phyloP scores from a whole-genome alignment of 92 coral and sea anemone genomes.

The Bergia sp. region DNA sequence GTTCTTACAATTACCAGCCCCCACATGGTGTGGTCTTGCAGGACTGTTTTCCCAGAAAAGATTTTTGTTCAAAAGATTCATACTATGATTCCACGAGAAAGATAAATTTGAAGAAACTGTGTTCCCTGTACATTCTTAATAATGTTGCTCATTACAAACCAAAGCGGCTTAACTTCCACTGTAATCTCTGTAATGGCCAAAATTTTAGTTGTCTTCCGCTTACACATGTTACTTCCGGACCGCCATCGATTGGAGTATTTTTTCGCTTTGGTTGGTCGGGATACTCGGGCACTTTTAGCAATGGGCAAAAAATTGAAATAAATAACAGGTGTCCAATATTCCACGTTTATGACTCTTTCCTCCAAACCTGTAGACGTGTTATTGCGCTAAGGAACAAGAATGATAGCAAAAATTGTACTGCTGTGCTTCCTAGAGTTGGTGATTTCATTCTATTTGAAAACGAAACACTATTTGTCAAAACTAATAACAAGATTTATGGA shows the following conservation, averaged over 20 bases:
- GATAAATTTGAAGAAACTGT: not conserved
- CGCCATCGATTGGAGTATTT: not conserved
- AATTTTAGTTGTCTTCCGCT: too few relatives aligned
- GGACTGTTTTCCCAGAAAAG: not conserved
- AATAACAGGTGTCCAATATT: not conserved
- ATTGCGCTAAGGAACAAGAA: not conserved
- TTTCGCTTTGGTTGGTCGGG: slow-evolving; percentile 4
- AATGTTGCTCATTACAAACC: not conserved
- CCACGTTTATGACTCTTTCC: not conserved
- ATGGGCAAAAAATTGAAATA: not conserved
- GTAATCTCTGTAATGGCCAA: not conserved
- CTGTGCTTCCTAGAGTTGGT: not conserved
- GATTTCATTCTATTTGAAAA: not conserved
- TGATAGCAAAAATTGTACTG: not conserved
- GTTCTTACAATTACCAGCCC: not conserved
- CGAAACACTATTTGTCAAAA: not conserved
- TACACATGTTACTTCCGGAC: not conserved
- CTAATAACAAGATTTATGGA: not conserved
- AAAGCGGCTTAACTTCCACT: not conserved
- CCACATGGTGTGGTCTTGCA: not conserved
- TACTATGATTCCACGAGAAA: not conserved
- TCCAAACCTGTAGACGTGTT: not conserved
- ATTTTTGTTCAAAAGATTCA: not conserved
- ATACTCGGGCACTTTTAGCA: not conserved
- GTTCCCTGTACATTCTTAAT: not conserved